Base-by-base conservation (phyloP, 2,797 vertebrate species). In the Alfaro cultratus region DNA sequence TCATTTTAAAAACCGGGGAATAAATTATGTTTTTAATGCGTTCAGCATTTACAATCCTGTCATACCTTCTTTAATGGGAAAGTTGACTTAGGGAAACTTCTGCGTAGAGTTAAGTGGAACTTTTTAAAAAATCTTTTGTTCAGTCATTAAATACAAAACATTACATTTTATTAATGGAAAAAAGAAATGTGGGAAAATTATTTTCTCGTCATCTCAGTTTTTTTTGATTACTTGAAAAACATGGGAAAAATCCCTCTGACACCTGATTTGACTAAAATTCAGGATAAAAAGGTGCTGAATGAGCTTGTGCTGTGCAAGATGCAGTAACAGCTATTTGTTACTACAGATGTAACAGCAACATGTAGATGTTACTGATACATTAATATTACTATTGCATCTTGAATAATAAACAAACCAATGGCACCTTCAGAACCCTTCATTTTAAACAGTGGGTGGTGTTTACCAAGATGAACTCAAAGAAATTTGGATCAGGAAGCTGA, bases 1-100 rank as follows among this genome's bases (percentile, higher is more conserved):
- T 71, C 36, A 75, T 76, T 80, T 85, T 75, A 81, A 85, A 31
- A 74, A 64, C 84, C 47, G 10, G 13, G 26, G 80, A 87, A 90
- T 88, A 86, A 87, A 88, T 87, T 4, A 85, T 83, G 39, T 75
- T 80, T 75, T 77, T 82, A 85, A 86, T 82, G 85, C 5, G 77
- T 73, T 72, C 29, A 21, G 26, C 55, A 79, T 90, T 88, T 45
- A 43, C 70, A 88, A 73, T 84, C 76, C 39, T 21, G 72, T 41
- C 82, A 68, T 45, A 71, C 29, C 36, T 53, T 10, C 76, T 79
- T 78, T 91, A 89, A 89, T 93, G 87, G 83, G 75, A 86, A 83
- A 83, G 83, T 81, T 85, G 75, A 75, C 57, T 67, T 18, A 2
- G 45, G 5, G 11, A 73, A 77, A 78, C 60, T 29, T 23, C 18